These are phyloP conservation scores for Scaptomyza hsui DNA, from an alignment of 1,140 invertebrate genomes.

Conservation along the genomic window DNA sequence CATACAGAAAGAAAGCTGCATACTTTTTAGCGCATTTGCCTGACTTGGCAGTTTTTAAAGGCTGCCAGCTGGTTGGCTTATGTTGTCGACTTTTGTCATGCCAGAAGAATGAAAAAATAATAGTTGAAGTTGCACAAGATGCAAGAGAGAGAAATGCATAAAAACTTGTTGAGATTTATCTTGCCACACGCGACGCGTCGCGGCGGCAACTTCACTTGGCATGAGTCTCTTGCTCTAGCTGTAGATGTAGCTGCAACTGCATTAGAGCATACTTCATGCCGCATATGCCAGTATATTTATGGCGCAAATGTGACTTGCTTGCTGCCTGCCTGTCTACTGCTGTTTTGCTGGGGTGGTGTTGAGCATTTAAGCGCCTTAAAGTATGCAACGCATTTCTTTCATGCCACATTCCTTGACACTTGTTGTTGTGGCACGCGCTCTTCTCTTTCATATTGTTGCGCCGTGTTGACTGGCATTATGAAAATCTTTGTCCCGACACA, in stretches of 20 bases:
- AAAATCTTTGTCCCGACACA: conserved; percentile 27
- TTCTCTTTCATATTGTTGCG: conserved; percentile 12
- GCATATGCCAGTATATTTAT: conserved; percentile 79
- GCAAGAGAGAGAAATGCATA: conserved; percentile 56
- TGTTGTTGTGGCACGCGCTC: conserved; percentile 60
- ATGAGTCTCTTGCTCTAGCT: conserved; percentile 22
- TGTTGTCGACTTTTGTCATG: conserved; percentile 73
- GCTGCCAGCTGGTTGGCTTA: conserved; percentile 58
- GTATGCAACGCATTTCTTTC: conserved; percentile 57
- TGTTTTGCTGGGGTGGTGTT: background rate
- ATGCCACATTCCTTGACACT: conserved; percentile 61
- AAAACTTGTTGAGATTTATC: conserved; percentile 82
- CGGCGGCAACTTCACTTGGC: conserved; percentile 43
- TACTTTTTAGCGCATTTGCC: conserved; percentile 58
- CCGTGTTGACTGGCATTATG: conserved; percentile 39
- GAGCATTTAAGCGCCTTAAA: conserved; percentile 78
- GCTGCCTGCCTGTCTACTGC: conserved; percentile 3
- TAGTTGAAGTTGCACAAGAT: conserved; percentile 12
- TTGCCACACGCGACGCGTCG: conserved; percentile 71
- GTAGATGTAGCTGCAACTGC: conserved; percentile 59
- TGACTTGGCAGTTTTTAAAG: conserved; percentile 60
- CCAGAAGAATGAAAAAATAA: conserved; percentile 28
- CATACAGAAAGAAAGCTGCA: conserved; percentile 45
- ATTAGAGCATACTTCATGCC: conserved; percentile 61
- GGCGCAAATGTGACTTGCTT: conserved; percentile 44